A percentile compares a stretch with the other conserved stretches of the same genome.
These are phyloP conservation scores for Dryoscopus gambensis DNA, from an alignment of 2,113 vertebrate genomes.

Conservation along the genomic window DNA sequence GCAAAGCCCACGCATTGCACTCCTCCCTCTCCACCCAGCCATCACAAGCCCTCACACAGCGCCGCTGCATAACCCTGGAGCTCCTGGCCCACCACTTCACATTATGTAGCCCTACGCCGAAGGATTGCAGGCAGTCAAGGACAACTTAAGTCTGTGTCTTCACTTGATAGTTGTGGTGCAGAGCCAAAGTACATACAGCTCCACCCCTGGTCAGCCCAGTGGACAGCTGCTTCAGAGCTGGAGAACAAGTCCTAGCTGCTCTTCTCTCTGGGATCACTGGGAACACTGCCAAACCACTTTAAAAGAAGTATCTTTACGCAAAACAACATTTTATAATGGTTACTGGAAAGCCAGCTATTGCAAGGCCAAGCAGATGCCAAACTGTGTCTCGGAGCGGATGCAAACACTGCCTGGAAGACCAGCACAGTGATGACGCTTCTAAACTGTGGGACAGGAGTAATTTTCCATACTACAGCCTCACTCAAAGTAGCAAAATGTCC, in stretches of 20 bases:
- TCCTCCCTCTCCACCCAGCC: background rate
- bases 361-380: background rate
- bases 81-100: background rate
- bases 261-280: background rate
- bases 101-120: accelerated
- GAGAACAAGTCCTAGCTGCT: background rate
- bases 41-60: background rate
- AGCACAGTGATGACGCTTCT: background rate
- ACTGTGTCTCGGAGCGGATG: background rate
- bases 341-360: slow-evolving; percentile 8
- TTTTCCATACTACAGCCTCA: background rate
- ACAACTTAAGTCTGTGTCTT: background rate
- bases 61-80: background rate
- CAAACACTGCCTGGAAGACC: background rate
- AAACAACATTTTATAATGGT: background rate
- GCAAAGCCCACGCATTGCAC: background rate
- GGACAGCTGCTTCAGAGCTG: background rate
- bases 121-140: background rate
- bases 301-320: background rate
- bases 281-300: slow-evolving; percentile 6
- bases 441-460: background rate
- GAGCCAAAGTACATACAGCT: background rate
- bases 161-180: background rate
- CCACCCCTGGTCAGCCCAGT: background rate
- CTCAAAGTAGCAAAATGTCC: background rate